Evolutionary conservation across 2,888 invertebrate species (phyloP).

Genomic region (Drosophila anomelani): DNA sequence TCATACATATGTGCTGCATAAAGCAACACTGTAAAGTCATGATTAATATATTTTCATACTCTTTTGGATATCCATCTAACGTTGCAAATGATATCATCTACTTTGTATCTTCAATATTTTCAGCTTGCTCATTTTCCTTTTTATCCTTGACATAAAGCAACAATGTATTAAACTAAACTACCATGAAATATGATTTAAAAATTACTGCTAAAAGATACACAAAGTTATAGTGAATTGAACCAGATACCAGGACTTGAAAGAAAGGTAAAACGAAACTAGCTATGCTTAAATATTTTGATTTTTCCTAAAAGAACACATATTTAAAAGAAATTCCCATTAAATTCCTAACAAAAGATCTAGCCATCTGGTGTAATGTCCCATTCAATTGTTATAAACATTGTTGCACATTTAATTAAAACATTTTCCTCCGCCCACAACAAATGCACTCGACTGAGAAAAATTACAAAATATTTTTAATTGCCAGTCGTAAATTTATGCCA

Average conservation of each 20-base stretch:
- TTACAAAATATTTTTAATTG: conserved; percentile 66
- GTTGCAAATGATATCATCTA: too few relatives aligned
- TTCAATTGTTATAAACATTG: conserved; percentile 11
- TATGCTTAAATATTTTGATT: not conserved
- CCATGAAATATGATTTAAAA: not conserved
- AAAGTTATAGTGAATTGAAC: not conserved
- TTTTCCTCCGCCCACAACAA: not conserved
- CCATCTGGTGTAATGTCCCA: not conserved
- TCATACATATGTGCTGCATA: not conserved
- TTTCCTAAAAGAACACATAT: not conserved
- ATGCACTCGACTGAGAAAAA: conserved; percentile 29
- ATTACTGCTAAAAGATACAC: too few relatives aligned
- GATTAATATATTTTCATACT: not conserved
- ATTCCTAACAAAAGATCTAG: not conserved
- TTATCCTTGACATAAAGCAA: not conserved
- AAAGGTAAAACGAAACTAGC: too few relatives aligned
- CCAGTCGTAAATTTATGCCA: conserved; percentile 61
- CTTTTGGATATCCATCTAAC: not conserved
- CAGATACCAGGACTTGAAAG: not conserved
- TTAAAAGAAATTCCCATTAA: not conserved
- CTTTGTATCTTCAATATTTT: too few relatives aligned
- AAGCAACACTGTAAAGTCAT: not conserved
- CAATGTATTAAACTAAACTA: not conserved
- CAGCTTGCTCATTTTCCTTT: too few relatives aligned
- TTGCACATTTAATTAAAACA: conserved; percentile 40